A percentile compares a stretch with the other conserved stretches of the same genome.
phyloP scores from a whole-genome alignment of 2,113 vertebrate genomes.

The Scortum barcoo region DNA sequence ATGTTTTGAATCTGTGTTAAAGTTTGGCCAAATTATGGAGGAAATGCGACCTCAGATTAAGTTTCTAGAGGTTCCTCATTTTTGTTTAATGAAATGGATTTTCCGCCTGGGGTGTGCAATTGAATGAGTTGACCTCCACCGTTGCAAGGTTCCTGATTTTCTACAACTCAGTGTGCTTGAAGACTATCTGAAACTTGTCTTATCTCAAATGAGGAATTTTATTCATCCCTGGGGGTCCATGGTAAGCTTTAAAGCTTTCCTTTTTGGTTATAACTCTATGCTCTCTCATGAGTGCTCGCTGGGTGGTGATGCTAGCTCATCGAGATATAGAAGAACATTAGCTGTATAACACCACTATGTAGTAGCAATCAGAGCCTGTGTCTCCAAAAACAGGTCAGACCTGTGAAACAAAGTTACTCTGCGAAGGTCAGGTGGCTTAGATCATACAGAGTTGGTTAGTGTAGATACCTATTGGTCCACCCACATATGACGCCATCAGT shows the following conservation, averaged over 20 bases:
- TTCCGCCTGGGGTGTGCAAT: neutral
- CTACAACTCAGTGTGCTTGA: neutral
- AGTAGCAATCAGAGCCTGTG: conserved; percentile 41
- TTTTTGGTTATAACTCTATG: conserved; percentile 24
- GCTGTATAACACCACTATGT: conserved; percentile 26
- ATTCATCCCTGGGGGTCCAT: neutral
- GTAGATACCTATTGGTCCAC: neutral
- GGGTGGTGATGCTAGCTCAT: neutral
- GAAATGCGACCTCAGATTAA: neutral
- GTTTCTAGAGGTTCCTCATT: neutral
- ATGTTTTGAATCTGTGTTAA: neutral
- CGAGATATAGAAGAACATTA: conserved; percentile 4
- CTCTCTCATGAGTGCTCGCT: neutral
- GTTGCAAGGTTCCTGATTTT: neutral
- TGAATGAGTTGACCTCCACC: conserved; percentile 6
- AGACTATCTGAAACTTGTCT: neutral
- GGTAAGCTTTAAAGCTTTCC: neutral
- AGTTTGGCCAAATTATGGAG: neutral
- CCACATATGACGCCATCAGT: too few relatives aligned
- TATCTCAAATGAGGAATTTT: neutral
- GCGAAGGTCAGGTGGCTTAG: neutral
- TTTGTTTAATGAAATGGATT: neutral
- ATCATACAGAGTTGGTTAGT: neutral
- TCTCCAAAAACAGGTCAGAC: neutral
- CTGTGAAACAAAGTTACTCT: neutral